phyloP scores from a whole-genome alignment of 1,140 invertebrate species.

The Euglossa dilemma region DNA sequence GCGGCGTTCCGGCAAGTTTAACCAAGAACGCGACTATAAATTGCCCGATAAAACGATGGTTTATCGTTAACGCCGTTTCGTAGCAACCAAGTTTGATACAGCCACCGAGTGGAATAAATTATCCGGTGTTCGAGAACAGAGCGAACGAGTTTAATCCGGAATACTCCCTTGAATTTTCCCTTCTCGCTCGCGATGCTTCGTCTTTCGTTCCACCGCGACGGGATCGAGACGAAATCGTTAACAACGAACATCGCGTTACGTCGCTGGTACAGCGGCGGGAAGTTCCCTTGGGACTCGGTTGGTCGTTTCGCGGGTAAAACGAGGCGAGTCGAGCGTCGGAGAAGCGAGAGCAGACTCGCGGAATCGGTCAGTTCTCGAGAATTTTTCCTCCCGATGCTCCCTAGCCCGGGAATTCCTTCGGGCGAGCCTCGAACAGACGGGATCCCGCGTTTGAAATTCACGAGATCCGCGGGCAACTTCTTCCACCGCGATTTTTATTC shows the following conservation, averaged over 20 bases:
- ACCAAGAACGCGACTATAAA: constrained; percentile 1
- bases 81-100: constrained; percentile 20
- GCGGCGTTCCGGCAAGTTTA: neutral
- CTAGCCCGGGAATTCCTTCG: neutral
- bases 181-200: neutral
- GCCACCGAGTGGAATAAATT: constrained; percentile 28
- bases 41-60: neutral
- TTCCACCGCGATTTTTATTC: constrained; percentile 25
- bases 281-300: neutral
- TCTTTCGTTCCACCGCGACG: neutral
- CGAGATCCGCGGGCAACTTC: neutral
- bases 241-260: neutral
- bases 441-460: constrained; percentile 24
- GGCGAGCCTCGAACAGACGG: neutral
- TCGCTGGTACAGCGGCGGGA: neutral
- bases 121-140: neutral
- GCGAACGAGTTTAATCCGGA: constrained; percentile 22
- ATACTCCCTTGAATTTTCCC: neutral
- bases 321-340: neutral
- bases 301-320: neutral
- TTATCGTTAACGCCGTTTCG: constrained; percentile 24
- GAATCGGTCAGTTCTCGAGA: constrained; percentile 6
- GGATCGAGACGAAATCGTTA: neutral
- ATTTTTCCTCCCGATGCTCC: neutral
- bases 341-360: too few relatives aligned